Conservation (phyloP, 2,888 invertebrate species). For the Diaperis boleti region DNA sequence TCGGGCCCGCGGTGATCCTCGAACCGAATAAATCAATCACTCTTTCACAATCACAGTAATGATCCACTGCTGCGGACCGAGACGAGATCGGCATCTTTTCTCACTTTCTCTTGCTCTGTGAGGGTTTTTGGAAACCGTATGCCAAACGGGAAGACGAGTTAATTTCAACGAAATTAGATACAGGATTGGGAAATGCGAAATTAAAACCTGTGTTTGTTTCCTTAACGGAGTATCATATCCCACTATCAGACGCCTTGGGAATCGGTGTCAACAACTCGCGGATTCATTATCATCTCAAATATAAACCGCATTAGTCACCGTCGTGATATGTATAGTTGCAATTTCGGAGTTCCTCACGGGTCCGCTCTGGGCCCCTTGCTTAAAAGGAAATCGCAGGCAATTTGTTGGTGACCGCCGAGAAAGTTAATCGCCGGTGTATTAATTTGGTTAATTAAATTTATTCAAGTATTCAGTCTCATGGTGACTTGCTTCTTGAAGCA, state of each 20-base stretch:
- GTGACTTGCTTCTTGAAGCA: conserved; percentile 58
- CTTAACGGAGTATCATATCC: too few relatives aligned
- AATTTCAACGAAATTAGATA: too few relatives aligned
- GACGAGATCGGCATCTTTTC: conserved; percentile 16
- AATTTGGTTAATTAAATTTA: conserved; percentile 50
- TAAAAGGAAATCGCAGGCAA: conserved; percentile 13
- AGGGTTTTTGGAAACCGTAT: conserved; percentile 7
- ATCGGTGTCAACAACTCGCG: too few relatives aligned
- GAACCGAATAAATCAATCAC: conserved; percentile 1
- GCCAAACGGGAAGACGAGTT: too few relatives aligned
- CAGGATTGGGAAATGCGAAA: too few relatives aligned
- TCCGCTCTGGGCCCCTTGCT: too few relatives aligned
- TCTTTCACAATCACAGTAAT: conserved; percentile 17
- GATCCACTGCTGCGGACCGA: conserved; percentile 6
- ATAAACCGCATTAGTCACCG: too few relatives aligned
- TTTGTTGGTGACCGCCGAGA: conserved; percentile 24
- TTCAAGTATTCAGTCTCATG: conserved; percentile 55
- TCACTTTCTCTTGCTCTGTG: conserved; percentile 20
- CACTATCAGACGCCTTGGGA: too few relatives aligned
- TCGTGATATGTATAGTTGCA: too few relatives aligned
- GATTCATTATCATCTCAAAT: too few relatives aligned
- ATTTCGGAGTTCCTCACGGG: too few relatives aligned
- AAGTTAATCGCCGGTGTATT: conserved; percentile 41
- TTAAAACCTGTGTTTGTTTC: too few relatives aligned
- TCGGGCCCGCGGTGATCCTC: not conserved